Conservation (phyloP, 2,888 invertebrate species). For the Danaus chrysippus region DNA sequence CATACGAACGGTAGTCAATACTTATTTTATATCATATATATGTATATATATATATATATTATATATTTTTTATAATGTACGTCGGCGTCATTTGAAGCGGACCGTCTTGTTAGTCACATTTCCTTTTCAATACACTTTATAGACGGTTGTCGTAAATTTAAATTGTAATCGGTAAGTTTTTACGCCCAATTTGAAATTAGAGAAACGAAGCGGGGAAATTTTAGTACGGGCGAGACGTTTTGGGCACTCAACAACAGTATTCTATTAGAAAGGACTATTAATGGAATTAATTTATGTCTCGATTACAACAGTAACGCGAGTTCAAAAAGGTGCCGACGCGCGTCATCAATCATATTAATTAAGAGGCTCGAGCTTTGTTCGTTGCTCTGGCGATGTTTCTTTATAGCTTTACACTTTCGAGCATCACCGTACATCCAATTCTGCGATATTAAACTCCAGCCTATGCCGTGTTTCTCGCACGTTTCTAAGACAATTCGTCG, state of each 20-base stretch:
- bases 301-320: conserved; percentile 71
- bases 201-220: conserved; percentile 61
- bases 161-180: conserved; percentile 72
- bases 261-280: conserved; percentile 74
- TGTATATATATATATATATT: conserved; percentile 25
- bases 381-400: conserved; percentile 52
- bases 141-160: conserved; percentile 67
- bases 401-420: conserved; percentile 34
- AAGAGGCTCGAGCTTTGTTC: conserved; percentile 74
- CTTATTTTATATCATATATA: conserved; percentile 28
- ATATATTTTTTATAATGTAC: conserved; percentile 28
- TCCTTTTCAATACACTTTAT: conserved; percentile 58
- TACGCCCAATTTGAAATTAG: conserved; percentile 73
- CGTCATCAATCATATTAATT: conserved; percentile 78
- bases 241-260: conserved; percentile 50
- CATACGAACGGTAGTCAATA: conserved; percentile 29
- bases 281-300: conserved; percentile 78
- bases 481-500: conserved; percentile 31
- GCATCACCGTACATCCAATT: conserved; percentile 1
- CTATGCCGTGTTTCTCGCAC: conserved; percentile 19
- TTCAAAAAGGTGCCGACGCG: conserved; percentile 70
- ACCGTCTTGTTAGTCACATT: conserved; percentile 63
- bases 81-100: conserved; percentile 39
- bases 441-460: conserved; percentile 10
- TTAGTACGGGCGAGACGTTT: conserved; percentile 45